Conservation (phyloP, 2,888 invertebrate genomes). For the Dyspetes luteomarginatus region DNA sequence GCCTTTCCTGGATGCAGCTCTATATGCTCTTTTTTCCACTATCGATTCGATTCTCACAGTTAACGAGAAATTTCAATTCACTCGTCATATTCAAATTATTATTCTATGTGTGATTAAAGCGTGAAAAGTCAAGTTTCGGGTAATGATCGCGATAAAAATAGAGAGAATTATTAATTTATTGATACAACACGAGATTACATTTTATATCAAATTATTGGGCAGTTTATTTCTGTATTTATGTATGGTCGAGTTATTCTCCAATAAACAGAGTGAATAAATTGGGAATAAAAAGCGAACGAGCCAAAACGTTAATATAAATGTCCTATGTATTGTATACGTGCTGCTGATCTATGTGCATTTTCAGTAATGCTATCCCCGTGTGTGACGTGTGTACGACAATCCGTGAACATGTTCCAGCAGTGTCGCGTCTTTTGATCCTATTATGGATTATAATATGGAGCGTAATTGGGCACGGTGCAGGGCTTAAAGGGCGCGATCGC, state of each 20-base stretch:
- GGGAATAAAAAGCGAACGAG: conserved; percentile 1
- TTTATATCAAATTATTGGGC: conserved; percentile 1
- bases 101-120: neutral
- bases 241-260: conserved; percentile 20
- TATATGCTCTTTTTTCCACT: neutral
- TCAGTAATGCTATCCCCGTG: conserved; percentile 11
- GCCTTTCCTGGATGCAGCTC: too few species aligned
- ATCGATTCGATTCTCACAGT: neutral
- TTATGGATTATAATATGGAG: conserved; percentile 77
- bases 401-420: conserved; percentile 60
- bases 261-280: conserved; percentile 29
- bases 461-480: conserved; percentile 74
- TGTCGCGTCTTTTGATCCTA: conserved; percentile 76
- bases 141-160: conserved; percentile 12
- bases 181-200: conserved; percentile 3
- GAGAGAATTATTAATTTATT: conserved; percentile 19
- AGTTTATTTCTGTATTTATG: conserved; percentile 8
- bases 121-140: neutral
- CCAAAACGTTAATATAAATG: neutral
- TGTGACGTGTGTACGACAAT: conserved; percentile 33
- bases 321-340: neutral
- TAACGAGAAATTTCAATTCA: neutral
- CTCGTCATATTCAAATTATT: neutral
- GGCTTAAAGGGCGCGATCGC: conserved; percentile 60
- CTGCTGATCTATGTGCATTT: neutral